phyloP scores from a whole-genome alignment of 2,113 vertebrate species.

The Scytalopus superciliaris region DNA sequence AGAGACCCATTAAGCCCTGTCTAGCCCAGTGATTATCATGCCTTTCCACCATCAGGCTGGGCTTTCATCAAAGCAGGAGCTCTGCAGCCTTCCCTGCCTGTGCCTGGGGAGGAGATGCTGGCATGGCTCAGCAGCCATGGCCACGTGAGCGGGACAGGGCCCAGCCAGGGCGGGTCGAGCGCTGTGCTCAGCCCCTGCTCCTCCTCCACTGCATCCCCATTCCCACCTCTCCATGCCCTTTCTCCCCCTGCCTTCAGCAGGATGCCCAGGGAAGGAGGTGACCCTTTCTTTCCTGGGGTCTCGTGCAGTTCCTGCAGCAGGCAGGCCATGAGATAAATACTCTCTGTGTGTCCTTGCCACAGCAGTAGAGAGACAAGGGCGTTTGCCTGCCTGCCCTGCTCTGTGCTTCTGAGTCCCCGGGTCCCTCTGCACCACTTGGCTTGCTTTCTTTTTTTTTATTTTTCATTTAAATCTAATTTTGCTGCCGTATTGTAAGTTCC shows the following conservation, averaged over 20 bases:
- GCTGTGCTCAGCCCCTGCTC: neutral
- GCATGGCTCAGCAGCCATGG: neutral
- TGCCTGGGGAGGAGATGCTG: neutral
- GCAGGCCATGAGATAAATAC: neutral
- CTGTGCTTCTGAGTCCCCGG: neutral
- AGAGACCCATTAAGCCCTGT: constrained; percentile 28
- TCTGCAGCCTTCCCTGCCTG: neutral
- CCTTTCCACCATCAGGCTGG: neutral
- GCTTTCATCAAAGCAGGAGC: neutral
- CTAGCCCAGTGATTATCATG: neutral
- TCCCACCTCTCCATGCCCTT: neutral
- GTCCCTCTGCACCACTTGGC: neutral
- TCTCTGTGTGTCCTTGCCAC: neutral
- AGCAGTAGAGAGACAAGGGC: neutral
- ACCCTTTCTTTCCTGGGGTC: neutral
- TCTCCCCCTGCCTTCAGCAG: neutral
- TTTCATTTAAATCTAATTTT: constrained; percentile 41
- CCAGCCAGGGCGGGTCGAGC: neutral
- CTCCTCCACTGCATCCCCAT: neutral
- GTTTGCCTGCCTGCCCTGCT: neutral
- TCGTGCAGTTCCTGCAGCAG: neutral
- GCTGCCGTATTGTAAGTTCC: neutral
- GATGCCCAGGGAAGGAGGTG: neutral
- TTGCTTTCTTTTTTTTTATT: neutral
- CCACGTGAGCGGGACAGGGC: rapidly evolving